A percentile compares a stretch with the other conserved stretches of the same genome.
Conservation (phyloP, 2,113 vertebrate genomes). For the Balaeniceps rex region DNA sequence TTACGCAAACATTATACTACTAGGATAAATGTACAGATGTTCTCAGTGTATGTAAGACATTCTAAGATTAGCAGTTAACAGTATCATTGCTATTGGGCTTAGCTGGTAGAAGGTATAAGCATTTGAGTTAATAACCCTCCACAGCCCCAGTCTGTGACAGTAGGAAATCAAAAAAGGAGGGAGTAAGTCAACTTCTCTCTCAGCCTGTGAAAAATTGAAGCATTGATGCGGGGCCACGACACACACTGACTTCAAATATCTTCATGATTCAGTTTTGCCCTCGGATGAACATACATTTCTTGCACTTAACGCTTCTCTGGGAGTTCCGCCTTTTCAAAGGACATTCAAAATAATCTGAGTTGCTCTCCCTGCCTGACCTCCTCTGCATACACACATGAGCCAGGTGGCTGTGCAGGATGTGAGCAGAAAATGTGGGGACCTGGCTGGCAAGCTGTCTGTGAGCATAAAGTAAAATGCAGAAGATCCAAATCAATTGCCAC, state of each 20-base stretch:
- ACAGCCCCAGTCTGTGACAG: neutral
- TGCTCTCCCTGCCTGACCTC: neutral
- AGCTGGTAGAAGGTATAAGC: neutral
- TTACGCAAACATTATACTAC: slow-evolving; percentile 37
- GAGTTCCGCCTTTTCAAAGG: neutral
- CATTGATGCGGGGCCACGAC: neutral
- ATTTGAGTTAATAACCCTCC: neutral
- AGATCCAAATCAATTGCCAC: neutral
- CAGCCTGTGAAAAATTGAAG: neutral
- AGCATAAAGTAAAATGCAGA: neutral
- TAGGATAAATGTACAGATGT: slow-evolving; percentile 49
- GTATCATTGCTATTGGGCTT: neutral
- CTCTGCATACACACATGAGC: rapidly evolving
- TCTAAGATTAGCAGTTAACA: slow-evolving; percentile 32
- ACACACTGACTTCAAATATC: neutral
- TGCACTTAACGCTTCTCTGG: neutral
- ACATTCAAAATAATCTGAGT: neutral
- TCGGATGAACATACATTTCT: neutral
- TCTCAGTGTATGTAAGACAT: slow-evolving; percentile 3
- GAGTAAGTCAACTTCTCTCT: neutral
- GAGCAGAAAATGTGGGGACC: neutral
- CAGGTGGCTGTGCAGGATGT: neutral
- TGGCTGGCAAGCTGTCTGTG: neutral
- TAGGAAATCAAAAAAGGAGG: neutral
- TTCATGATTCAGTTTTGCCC: neutral